These are phyloP conservation scores for Alaudala cheleensis DNA, from an alignment of 2,113 vertebrate species.

Conservation along the genomic window DNA sequence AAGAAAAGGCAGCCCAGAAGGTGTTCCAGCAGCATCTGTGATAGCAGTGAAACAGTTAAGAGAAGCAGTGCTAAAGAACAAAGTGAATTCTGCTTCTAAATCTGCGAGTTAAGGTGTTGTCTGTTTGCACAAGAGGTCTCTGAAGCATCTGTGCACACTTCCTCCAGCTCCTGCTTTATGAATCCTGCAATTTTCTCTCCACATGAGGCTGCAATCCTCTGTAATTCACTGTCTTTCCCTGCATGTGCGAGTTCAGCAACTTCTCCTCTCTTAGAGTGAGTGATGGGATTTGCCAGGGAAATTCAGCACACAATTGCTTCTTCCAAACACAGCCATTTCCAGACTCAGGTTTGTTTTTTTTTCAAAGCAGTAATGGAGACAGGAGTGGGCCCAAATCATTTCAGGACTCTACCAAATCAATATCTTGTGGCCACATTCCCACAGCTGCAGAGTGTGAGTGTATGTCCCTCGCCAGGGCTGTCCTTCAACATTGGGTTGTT, in stretches of 20 bases:
- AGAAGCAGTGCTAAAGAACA: not conserved
- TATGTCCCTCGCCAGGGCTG: not conserved
- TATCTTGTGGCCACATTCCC: not conserved
- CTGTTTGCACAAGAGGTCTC: constrained; percentile 26
- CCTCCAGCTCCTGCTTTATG: constrained; percentile 39
- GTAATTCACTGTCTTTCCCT: not conserved
- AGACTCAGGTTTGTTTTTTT: too few species aligned
- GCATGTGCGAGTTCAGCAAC: not conserved
- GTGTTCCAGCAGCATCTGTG: not conserved
- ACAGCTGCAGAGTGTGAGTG: not conserved
- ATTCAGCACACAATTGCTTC: not conserved
- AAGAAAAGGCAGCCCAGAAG: not conserved
- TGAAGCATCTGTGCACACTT: not conserved
- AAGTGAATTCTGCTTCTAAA: constrained; percentile 10
- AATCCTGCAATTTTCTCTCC: constrained; percentile 26
- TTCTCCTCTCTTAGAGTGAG: not conserved
- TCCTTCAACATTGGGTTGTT: not conserved
- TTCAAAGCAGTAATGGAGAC: not conserved
- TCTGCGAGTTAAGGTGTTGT: not conserved
- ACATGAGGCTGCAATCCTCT: not conserved
- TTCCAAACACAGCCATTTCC: constrained; percentile 1
- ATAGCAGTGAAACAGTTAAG: not conserved
- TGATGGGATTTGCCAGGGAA: not conserved
- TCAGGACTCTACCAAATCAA: not conserved
- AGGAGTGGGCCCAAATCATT: not conserved